Base-by-base conservation (phyloP, 2,888 invertebrate species). In the Charanyca ferruginea region DNA sequence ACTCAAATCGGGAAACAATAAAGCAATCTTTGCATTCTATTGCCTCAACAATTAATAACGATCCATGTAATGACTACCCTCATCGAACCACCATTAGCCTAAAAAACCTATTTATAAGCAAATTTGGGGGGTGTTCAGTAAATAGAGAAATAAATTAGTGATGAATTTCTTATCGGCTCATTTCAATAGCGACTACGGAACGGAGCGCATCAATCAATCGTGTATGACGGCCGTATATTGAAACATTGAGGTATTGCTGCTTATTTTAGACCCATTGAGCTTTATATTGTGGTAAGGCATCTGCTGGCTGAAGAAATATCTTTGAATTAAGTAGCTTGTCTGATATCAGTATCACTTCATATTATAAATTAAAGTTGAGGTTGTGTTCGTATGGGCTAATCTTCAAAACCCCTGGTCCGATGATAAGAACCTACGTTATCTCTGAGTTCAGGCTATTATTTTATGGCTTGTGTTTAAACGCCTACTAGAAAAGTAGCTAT, bases 181-280 rank as follows among this genome's bases (percentile, higher is more conserved):
- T 75, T 80, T 85, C 84, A 83, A 84, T 85, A 52, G 52, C 42
- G 38, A 60, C 35, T 77, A 41, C 52, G 71, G 74, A 53, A 72
- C 63, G 65, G 73, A 72, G 77, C 80, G 73, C 87, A 89, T 90
- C 89, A 86, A 90, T 91, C 90, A 90, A 88, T 81, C 81, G 60
- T 38, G 73, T 55, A 76, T 87, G 89, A 87, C 89, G 83, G 83
- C 74, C 77, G 78, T 80, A 85, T 84, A 88, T 88, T 88, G 84
- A 85, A 87, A 88, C 81, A 85, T 75, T 81, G 73, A 62, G 60
- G 66, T 44, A 75, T 59, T 49, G 65, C 54, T 41, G 66, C 38
- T 67, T 74, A 74, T 79, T 73, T 77, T 75, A 53, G 58, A 42
- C 25, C 38, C 13, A 57, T 49, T 22, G 8, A 49, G 8, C 49